Evolutionary conservation across 92 coral and sea anemone species (phyloP).

Genomic region (Heliopora coerulea): DNA sequence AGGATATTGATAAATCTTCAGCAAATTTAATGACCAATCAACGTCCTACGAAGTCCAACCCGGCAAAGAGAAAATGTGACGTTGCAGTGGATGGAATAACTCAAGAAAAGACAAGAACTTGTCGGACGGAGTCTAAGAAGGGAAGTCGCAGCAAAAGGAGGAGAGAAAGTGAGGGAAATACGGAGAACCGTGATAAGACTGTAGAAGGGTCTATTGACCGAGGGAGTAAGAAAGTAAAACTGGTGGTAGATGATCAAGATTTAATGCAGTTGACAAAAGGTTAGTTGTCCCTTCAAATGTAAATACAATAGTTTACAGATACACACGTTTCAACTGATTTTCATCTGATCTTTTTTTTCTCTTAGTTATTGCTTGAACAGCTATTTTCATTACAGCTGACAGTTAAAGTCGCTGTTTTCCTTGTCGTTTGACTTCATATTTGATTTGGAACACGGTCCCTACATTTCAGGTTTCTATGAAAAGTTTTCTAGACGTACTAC

Average conservation of each 20-base stretch:
- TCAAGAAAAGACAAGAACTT: not conserved
- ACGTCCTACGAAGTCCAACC: not conserved
- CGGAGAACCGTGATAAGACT: not conserved
- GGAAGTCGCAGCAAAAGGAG: slow-evolving; percentile 41
- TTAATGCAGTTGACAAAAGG: slow-evolving; percentile 23
- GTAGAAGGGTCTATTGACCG: not conserved
- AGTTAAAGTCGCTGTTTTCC: too few relatives aligned
- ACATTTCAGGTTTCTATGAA: too few relatives aligned
- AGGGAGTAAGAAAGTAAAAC: slow-evolving; percentile 22
- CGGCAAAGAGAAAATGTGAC: not conserved
- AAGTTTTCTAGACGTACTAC: too few relatives aligned
- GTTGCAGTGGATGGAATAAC: not conserved
- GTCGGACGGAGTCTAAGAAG: not conserved
- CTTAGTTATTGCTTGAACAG: too few relatives aligned
- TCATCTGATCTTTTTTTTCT: too few relatives aligned
- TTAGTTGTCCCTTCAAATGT: too few relatives aligned
- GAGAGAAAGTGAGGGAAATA: slow-evolving; percentile 45
- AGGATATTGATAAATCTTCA: not conserved
- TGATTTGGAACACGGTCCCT: too few relatives aligned
- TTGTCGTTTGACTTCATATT: too few relatives aligned
- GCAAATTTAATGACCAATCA: not conserved
- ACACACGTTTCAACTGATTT: too few relatives aligned
- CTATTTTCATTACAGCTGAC: too few relatives aligned
- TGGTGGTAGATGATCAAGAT: not conserved
- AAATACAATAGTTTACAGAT: too few relatives aligned